Evolutionary conservation across 2,113 vertebrate genomes (phyloP), one percentile per base, ranked within the genome.

Genomic region (Saguinus midas): DNA sequence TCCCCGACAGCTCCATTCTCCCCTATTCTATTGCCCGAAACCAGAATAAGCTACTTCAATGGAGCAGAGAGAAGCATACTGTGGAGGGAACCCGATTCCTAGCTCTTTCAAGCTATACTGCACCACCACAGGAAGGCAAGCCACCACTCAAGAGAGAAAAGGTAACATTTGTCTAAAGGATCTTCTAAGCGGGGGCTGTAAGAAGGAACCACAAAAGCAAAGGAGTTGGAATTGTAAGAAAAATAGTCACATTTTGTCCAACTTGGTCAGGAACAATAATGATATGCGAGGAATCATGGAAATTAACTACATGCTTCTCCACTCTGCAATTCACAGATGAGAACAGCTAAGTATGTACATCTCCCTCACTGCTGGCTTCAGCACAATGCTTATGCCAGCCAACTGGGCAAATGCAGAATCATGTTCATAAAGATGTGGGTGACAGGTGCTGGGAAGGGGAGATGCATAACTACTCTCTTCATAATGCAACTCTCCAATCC

Each of bases 121-220:
- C 79, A 93, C 95, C 94, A 66, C 83, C 92, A 80, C 93, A 92
- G 97, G 75, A 78, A 87, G 80, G 90, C 85, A 96, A 97, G 95
- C n/a, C 40, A 64, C 35, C 29, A 90, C 92, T 76, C 95, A 96
- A 97, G 96, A 91, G 18, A 91, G 21, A 93, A 96, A 94, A 55
- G 45, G 43, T 57, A n/a, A 11, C 12, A 40, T 78, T 40, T 50
- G 21, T 25, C 25, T 11, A 4, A 45, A 11, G 25, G 2, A 16
- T 14, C 35, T 11, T 48, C 35, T 35, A n/a, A 52, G 25, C 8
- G 13, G 23, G 16, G 10, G 12, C 5, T 17, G 5, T 43, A 68
- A n/a, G 35, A 9, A 12, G 29, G 20, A 8, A 40, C 13, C 25
- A 10, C 29, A 37, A 8, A 8, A 55, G 25, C 83, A 29, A 29